Base-by-base conservation (phyloP, 2,888 invertebrate species). In the Ichneumon xanthorius region DNA sequence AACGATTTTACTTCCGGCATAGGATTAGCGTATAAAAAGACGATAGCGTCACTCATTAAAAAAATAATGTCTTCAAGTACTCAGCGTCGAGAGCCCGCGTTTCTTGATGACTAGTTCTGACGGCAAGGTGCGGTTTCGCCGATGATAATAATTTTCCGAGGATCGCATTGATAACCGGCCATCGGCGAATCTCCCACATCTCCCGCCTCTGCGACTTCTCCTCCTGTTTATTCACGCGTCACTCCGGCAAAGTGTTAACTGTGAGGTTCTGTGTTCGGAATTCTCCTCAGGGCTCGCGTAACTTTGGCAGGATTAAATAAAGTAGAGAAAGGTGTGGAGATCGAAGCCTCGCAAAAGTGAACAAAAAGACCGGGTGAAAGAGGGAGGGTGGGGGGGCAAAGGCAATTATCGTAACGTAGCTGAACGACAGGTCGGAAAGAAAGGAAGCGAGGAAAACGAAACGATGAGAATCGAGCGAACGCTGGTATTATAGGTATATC, bases 161-260 rank as follows among this genome's bases (percentile, higher is more conserved):
- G 84, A 73, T 78, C 84, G 80, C 89, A 90, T 92, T 91, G 90
- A 90, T 91, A 91, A 91, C 89, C 89, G 90, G 88, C 88, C 90
- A 90, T 90, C 90, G 90, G 90, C 87, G 86, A 79, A 79, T 87
- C 87, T 88, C 88, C 3, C 11, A 89, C 89, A 22, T 58, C 40
- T 58, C 72, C 7, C 40, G 22, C 7, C n/a, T 45, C 9, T n/a
- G 45, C 40, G 37, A 3, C 16, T 4, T 30, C 58, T 61, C 45
- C 40, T 16, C 45, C 40, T 40, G 89, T 61, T 87, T 89, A 86
- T 88, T 89, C 90, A 90, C 89, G 90, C 90, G 91, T 90, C 89
- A 88, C 89, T 50, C 88, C 88, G 89, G 89, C 88, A 58, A 86
- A 84, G 87, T 83, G 90, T 90, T 90, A 89, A 89, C 82, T 19